Percentiles rank a stretch among this genome's conserved stretches.
phyloP scores from a whole-genome alignment of 2,113 vertebrate species.

The Seriola quinqueradiata region DNA sequence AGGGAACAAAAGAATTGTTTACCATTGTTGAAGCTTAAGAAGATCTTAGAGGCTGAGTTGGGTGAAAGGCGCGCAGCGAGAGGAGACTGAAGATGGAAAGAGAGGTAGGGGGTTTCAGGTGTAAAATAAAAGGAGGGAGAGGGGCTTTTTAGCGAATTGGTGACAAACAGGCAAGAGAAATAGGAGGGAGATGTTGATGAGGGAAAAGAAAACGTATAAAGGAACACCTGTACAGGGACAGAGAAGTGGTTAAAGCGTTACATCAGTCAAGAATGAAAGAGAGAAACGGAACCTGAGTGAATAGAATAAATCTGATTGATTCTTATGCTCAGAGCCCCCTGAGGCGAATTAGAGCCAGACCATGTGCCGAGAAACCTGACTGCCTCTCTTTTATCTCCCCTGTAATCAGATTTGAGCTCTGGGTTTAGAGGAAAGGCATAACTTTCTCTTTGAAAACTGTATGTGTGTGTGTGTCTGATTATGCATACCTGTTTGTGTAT shows the following conservation, averaged over 20 bases:
- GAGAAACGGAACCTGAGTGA: conserved; percentile 16
- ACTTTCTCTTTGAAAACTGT: conserved; percentile 35
- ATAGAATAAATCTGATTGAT: conserved; percentile 50
- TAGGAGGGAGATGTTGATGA: neutral
- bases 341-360: conserved; percentile 40
- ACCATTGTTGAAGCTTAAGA: conserved; percentile 43
- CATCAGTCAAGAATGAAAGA: conserved; percentile 22
- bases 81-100: neutral
- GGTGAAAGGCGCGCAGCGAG: neutral
- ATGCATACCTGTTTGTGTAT: conserved; percentile 32
- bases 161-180: neutral
- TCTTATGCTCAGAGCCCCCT: conserved; percentile 18
- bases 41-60: conserved; percentile 39
- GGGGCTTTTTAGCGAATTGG: neutral
- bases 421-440: conserved; percentile 44
- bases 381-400: conserved; percentile 57
- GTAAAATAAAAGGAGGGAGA: neutral
- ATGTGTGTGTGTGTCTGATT: conserved; percentile 18
- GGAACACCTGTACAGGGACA: neutral
- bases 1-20: conserved; percentile 60
- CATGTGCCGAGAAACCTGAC: conserved; percentile 34
- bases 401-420: conserved; percentile 55
- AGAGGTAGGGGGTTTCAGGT: neutral
- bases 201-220: neutral
- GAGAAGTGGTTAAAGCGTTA: conserved; percentile 23